Conservation (phyloP, 2,797 vertebrate species). For the Macropodus opercularis region DNA sequence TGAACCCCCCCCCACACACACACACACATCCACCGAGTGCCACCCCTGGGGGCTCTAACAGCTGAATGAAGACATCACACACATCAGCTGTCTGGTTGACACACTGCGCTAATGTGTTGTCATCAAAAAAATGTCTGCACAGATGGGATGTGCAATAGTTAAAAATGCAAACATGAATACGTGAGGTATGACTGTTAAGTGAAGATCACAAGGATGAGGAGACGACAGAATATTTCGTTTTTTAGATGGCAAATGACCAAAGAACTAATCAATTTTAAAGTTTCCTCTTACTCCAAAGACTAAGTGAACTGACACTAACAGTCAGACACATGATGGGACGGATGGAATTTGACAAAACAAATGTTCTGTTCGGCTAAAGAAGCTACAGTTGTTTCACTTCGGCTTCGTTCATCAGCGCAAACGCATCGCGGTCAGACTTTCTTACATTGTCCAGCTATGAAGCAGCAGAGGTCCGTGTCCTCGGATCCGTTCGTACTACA, state of each 20-base stretch:
- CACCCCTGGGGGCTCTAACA: constrained; percentile 58
- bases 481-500: constrained; percentile 35
- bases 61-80: constrained; percentile 67
- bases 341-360: too few relatives aligned
- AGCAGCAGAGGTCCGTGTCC: constrained; percentile 12
- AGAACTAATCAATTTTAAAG: too few relatives aligned
- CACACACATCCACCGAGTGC: constrained; percentile 38
- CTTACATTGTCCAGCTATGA: neutral
- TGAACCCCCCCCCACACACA: constrained; percentile 20
- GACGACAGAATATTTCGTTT: neutral
- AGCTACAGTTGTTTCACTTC: neutral
- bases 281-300: too few relatives aligned
- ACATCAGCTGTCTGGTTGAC: constrained; percentile 65
- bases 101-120: constrained; percentile 14
- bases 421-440: neutral
- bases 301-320: too few relatives aligned
- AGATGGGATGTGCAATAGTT: neutral
- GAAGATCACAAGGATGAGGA: neutral
- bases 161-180: neutral
- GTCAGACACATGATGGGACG: too few relatives aligned
- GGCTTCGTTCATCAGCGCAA: neutral
- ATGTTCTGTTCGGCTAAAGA: neutral
- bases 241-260: too few relatives aligned
- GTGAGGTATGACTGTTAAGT: too few relatives aligned
- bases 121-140: neutral